Evolutionary conservation across 1,140 invertebrate genomes (phyloP), one percentile per base, ranked within the genome.

Genomic region (Lordiphosa clarofinis): DNA sequence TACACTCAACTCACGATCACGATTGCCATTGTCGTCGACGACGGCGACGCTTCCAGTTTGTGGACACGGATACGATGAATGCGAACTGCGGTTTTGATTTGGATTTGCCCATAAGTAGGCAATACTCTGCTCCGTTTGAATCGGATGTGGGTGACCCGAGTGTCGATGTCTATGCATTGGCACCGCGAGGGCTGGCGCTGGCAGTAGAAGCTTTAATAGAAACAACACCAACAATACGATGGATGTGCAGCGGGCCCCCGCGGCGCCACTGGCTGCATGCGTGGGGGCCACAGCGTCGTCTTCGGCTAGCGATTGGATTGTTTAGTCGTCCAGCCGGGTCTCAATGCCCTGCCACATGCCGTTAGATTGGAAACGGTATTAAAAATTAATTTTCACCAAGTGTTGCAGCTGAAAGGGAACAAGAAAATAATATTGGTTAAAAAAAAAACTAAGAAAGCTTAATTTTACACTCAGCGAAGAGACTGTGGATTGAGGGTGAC

Each of bases 201-300:
- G 40, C 54, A 82, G 47, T 36, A 46, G 46, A 58, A 82, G 57
- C 63, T 68, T 70, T 56, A 78, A 15, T 37, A 74, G 52, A 43
- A 60, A 62, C 71, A 68, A 71, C 28, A 79, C 39, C 63, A 67
- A 71, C 69, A 73, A 64, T 67, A 62, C 56, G 55, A 61, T 53
- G 67, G 65, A 60, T 69, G 82, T 76, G 69, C 75, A 86, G 73
- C 79, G 70, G 86, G 87, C 86, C 86, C 86, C 86, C 86, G 86
- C 86, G 87, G 86, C 86, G 87, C 86, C 87, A 73, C 75, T 76
- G 68, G 68, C 81, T 84, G 84, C 79, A 76, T 84, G 72, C 86
- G 67, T 88, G 86, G 86, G 86, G 86, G 86, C 86, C 86, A 88
- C 86, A 87, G 78, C 86, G 84, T 87, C 86, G 84, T 87, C 86